Base-by-base conservation (phyloP, 2,113 vertebrate genomes). In the Pterocles orientalis region DNA sequence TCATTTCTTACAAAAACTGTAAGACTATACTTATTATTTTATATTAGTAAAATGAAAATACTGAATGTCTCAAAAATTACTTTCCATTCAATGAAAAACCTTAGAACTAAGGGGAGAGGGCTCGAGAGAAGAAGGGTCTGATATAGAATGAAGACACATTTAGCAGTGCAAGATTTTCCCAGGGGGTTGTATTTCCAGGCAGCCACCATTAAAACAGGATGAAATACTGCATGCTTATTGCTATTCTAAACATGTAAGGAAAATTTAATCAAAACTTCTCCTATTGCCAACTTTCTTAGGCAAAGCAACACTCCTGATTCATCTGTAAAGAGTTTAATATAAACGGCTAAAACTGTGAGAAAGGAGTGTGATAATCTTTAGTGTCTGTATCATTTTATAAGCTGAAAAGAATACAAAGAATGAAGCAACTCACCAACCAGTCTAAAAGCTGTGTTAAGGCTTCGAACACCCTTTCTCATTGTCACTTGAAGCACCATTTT, bases 211-310 rank as follows among this genome's bases (percentile, higher is more conserved):
- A 84, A 90, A 95, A 80, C 48, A 86, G 56, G 47, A 90, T 87
- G 50, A 96, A 95, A 88, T 70, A 71, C 28, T 48, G 45, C 56
- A 72, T 61, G 73, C 34, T 90, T 95, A 88, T 88, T 91, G 82
- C 50, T 95, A 96, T 95, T 94, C 86, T 92, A 95, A 96, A 96
- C 57, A 65, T 12, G 29, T 45, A 92, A 83, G 45, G 64, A 88
- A 87, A 62, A 31, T 45, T 73, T 94, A 29, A 92, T 89, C 57
- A 80, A 92, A 95, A 82, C 50, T 88, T 95, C 58, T 69, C 33
- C 48, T 54, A 51, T 76, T 60, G 41, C n/a, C 89, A 90, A 64
- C 64, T 82, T 96, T 88, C 82, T 71, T 81, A n/a, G 17, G 43
- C 61, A 45, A 86, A 94, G 62, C 62, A 87, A 70, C 2, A n/a